phyloP scores from a whole-genome alignment of 2,888 invertebrate genomes.

The Zaprionus obscuricornis region DNA sequence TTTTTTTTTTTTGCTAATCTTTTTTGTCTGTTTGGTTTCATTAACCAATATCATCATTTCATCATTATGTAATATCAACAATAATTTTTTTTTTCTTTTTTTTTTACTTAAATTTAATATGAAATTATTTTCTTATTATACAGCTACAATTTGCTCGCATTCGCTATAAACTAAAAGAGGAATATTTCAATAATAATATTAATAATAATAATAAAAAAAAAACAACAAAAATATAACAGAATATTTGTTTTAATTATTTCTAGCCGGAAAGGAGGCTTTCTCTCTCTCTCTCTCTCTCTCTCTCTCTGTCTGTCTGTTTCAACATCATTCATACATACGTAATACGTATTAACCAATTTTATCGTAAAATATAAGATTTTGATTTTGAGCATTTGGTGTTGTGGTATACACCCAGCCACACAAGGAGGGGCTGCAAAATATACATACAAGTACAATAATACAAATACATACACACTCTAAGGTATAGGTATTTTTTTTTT shows the following conservation, averaged over 20 bases:
- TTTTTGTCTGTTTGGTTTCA: conserved; percentile 32
- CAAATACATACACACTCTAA: conserved; percentile 37
- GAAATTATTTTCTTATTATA: conserved; percentile 71
- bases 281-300: background rate
- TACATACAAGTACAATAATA: conserved; percentile 61
- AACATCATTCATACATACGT: conserved; percentile 34
- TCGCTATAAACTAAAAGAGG: conserved; percentile 52
- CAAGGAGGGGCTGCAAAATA: conserved; percentile 63
- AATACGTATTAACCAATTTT: conserved; percentile 39
- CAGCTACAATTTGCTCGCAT: conserved; percentile 74
- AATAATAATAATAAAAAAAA: conserved; percentile 23
- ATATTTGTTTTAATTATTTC: conserved; percentile 27
- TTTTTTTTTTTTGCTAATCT: no score
- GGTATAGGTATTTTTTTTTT: no score
- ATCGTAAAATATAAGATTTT: conserved; percentile 71
- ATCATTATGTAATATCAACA: conserved; percentile 70
- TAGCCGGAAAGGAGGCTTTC: conserved; percentile 44
- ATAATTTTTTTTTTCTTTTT: no score
- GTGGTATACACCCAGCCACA: conserved; percentile 61
- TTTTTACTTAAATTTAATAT: conserved; percentile 71
- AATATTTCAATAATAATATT: conserved; percentile 4
- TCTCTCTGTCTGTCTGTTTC: conserved; percentile 18
- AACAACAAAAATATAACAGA: conserved; percentile 24
- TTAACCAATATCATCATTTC: conserved; percentile 22
- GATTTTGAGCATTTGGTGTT: conserved; percentile 72